These are phyloP conservation scores for Heliocidaris erythrogramma DNA, from an alignment of 35 echinoderm and acorn worm species.

Conservation along the genomic window DNA sequence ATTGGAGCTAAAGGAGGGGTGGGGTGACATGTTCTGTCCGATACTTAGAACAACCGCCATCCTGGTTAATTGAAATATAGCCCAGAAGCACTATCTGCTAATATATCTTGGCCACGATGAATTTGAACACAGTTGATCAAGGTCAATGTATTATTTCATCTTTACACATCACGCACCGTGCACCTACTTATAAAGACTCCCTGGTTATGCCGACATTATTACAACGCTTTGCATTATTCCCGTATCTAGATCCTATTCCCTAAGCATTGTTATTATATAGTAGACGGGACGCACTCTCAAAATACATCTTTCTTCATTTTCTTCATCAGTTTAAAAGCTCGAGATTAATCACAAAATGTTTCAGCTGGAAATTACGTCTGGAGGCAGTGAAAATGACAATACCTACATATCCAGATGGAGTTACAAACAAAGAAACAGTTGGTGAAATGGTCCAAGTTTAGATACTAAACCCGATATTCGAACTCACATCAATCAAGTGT, in stretches of 20 bases:
- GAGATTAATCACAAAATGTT: slow-evolving; percentile 38
- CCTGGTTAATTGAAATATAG: neutral
- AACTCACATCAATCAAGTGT: too few species aligned
- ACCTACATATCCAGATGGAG: slow-evolving; percentile 14
- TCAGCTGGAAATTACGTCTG: slow-evolving; percentile 27
- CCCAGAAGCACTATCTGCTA: neutral
- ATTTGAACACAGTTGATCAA: neutral
- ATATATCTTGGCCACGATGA: neutral
- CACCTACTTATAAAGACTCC: neutral
- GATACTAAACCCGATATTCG: neutral
- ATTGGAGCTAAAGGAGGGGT: neutral
- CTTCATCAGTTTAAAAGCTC: slow-evolving; percentile 33
- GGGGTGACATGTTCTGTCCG: neutral
- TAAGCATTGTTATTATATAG: neutral
- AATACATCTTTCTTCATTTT: neutral
- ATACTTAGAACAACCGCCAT: neutral
- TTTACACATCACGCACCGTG: neutral
- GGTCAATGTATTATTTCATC: neutral
- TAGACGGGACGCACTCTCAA: neutral
- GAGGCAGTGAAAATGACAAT: slow-evolving; percentile 25
- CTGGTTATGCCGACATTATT: neutral
- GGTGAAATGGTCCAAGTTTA: neutral
- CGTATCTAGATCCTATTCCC: slow-evolving; percentile 10
- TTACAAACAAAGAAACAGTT: neutral
- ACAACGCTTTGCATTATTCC: neutral